A percentile compares a stretch with the other conserved stretches of the same genome.
These are phyloP conservation scores for Dexiosoma caninum DNA, from an alignment of 2,888 invertebrate species.

Conservation along the genomic window DNA sequence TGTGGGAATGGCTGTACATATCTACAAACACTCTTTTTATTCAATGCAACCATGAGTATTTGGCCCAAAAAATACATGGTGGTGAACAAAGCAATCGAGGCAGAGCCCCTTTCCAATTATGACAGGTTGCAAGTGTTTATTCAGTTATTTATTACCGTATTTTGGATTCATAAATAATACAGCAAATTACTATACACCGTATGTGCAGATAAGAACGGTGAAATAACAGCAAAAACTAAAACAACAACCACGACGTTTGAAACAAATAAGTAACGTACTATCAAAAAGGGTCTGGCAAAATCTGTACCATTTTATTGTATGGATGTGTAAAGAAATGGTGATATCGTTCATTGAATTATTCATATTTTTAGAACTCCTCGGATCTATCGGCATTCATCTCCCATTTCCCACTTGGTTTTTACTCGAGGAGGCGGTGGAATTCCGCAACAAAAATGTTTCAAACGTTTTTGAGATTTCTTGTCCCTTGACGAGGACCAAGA, in stretches of 20 bases:
- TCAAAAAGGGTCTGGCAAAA: not conserved
- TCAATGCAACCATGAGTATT: conserved; percentile 50
- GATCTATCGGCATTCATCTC: no score
- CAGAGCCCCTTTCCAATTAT: conserved; percentile 65
- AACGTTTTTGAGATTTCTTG: no score
- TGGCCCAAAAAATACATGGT: conserved; percentile 21
- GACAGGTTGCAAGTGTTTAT: conserved; percentile 69
- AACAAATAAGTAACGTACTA: conserved; percentile 13
- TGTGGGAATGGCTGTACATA: conserved; percentile 12
- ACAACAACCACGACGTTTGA: conserved; percentile 11
- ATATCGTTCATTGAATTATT: no score
- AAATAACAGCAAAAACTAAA: conserved; percentile 6
- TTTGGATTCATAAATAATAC: conserved; percentile 70
- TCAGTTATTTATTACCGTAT: conserved; percentile 73
- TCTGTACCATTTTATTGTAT: not conserved
- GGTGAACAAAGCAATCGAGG: conserved; percentile 46
- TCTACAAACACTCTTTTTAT: conserved; percentile 27
- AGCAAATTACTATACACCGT: conserved; percentile 65
- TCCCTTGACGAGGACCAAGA: no score
- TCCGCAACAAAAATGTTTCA: no score
- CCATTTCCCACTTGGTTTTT: no score
- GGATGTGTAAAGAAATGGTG: no score
- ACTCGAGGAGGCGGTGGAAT: no score
- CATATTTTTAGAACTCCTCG: no score
- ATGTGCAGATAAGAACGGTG: conserved; percentile 41